phyloP scores from a whole-genome alignment of 2,888 invertebrate genomes.

The Harpalus rubripes region DNA sequence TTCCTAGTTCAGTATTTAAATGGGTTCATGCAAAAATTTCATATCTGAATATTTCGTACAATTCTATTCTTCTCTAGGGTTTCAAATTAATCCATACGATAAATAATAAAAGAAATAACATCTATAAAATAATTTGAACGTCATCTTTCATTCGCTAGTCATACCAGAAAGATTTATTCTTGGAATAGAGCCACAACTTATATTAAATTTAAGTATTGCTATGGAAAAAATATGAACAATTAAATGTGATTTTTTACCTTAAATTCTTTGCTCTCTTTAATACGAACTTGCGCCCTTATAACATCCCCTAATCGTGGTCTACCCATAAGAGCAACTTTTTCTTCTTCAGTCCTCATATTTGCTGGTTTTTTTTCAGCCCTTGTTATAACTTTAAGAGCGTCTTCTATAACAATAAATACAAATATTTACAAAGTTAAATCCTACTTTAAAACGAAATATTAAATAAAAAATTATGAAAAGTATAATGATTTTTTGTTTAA shows the following conservation, averaged over 20 bases:
- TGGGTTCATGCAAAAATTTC: too few relatives aligned
- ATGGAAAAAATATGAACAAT: too few relatives aligned
- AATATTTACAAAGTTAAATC: not conserved
- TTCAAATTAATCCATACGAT: too few relatives aligned
- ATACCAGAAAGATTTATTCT: too few relatives aligned
- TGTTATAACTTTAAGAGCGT: slow-evolving; percentile 82
- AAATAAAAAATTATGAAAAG: not conserved
- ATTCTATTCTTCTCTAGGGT: too few relatives aligned
- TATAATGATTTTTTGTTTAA: not conserved
- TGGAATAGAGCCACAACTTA: too few relatives aligned
- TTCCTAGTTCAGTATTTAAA: too few relatives aligned
- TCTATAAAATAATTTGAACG: too few relatives aligned
- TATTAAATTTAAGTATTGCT: too few relatives aligned
- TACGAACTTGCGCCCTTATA: slow-evolving; percentile 90
- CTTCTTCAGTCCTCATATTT: slow-evolving; percentile 87
- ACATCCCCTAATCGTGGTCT: slow-evolving; percentile 94
- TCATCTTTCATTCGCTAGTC: too few relatives aligned
- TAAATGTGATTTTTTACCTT: slow-evolving; percentile 83
- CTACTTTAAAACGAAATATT: not conserved
- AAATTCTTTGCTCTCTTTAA: slow-evolving; percentile 99
- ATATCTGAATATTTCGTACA: too few relatives aligned
- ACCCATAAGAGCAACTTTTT: slow-evolving; percentile 93
- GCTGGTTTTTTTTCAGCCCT: slow-evolving; percentile 83
- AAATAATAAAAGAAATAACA: too few relatives aligned
- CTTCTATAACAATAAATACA: slow-evolving; percentile 75